phyloP scores from a whole-genome alignment of 2,113 vertebrate species.

The Pseudonaja textilis region DNA sequence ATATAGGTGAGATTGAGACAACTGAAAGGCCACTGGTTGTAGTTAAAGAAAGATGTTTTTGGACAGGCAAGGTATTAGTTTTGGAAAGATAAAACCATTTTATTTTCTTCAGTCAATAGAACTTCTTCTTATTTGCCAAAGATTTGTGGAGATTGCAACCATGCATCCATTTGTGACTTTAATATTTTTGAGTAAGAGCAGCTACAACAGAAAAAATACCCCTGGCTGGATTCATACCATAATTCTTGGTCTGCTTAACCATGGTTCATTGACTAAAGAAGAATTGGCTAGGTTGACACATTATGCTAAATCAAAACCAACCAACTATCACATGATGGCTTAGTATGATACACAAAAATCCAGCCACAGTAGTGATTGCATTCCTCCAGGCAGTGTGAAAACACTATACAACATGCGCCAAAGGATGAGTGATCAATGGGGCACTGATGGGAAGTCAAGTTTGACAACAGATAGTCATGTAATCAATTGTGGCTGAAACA shows the following conservation, averaged over 20 bases:
- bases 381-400: neutral
- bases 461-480: neutral
- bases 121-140: neutral
- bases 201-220: conserved; percentile 17
- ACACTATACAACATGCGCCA: neutral
- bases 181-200: conserved; percentile 38
- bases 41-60: conserved; percentile 41
- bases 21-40: conserved; percentile 13
- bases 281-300: neutral
- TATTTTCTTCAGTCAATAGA: conserved; percentile 30
- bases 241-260: neutral
- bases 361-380: neutral
- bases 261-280: neutral
- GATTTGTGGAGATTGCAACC: neutral
- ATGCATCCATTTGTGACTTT: conserved; percentile 10
- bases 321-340: neutral
- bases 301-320: neutral
- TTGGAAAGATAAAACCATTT: conserved; percentile 22
- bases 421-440: neutral
- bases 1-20: conserved; percentile 63
- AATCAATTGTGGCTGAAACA: neutral
- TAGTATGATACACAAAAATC: neutral
- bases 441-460: neutral
- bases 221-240: neutral
- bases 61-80: neutral